phyloP scores from a whole-genome alignment of 2,797 vertebrate species.

The Galago senegalensis region DNA sequence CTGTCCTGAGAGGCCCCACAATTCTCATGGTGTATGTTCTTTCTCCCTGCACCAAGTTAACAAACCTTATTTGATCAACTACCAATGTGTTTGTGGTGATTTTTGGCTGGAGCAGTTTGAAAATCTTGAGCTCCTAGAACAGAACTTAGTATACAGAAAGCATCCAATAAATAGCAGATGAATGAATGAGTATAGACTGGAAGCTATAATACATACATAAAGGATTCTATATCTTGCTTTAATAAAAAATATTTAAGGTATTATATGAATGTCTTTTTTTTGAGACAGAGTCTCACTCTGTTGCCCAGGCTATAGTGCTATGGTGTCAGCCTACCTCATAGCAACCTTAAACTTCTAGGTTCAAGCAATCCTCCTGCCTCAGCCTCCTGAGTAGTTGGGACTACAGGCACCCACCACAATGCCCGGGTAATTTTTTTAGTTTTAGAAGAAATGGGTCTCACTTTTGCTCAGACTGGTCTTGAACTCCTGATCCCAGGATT shows the following conservation, averaged over 20 bases:
- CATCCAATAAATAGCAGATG: conserved; percentile 13
- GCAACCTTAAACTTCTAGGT: no score
- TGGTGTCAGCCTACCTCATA: no score
- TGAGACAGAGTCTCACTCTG: no score
- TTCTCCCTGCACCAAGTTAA: background rate
- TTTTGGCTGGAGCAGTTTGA: background rate
- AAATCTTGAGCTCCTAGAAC: background rate
- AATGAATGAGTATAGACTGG: conserved; percentile 6
- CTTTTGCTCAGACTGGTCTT: no score
- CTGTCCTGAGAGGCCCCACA: background rate
- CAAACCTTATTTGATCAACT: conserved; percentile 35
- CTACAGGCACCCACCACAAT: no score
- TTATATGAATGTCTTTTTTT: background rate
- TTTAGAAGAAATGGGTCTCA: no score
- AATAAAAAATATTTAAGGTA: conserved; percentile 28
- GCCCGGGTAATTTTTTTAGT: no score
- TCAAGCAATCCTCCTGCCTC: no score
- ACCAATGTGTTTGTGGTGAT: background rate
- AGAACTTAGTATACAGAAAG: conserved; percentile 12
- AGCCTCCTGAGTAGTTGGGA: no score
- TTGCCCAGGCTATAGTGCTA: no score
- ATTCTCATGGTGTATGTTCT: background rate
- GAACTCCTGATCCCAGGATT: no score
- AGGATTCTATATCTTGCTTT: background rate
- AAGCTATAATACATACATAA: background rate